These are phyloP conservation scores for Reinhardtius hippoglossoides DNA, from an alignment of 2,113 vertebrate genomes.

Conservation along the genomic window DNA sequence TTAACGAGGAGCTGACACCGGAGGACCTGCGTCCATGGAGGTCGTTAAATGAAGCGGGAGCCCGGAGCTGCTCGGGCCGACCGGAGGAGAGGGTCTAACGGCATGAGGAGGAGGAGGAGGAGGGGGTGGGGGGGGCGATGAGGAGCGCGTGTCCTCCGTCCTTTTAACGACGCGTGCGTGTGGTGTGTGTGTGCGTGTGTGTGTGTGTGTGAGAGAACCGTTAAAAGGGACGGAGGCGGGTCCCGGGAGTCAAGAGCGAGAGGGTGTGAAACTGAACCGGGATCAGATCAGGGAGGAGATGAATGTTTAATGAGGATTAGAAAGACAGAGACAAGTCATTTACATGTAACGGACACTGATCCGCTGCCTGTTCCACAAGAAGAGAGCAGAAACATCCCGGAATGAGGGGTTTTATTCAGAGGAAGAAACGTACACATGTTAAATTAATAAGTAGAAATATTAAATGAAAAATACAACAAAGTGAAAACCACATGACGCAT, in stretches of 20 bases:
- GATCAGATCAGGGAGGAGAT: constrained; percentile 28
- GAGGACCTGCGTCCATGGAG: constrained; percentile 24
- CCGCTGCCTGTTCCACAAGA: not conserved
- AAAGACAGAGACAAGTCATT: not conserved
- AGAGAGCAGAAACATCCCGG: too few relatives aligned
- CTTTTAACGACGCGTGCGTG: constrained; percentile 24
- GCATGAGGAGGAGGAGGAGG: constrained; percentile 65
- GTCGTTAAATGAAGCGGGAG: constrained; percentile 69
- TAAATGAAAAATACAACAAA: too few relatives aligned
- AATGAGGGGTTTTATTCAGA: too few relatives aligned
- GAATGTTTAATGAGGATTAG: constrained; percentile 43
- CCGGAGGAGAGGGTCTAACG: constrained; percentile 87
- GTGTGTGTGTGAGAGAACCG: not conserved
- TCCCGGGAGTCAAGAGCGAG: constrained; percentile 89
- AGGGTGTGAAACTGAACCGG: not conserved
- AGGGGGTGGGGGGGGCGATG: constrained; percentile 32
- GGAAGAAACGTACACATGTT: not conserved
- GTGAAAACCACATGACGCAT: too few relatives aligned
- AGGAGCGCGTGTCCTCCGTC: not conserved
- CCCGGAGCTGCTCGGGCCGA: constrained; percentile 82
- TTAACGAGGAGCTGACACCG: constrained; percentile 8
- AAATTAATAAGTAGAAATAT: too few relatives aligned
- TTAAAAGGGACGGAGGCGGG: constrained; percentile 87
- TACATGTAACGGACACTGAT: constrained; percentile 21
- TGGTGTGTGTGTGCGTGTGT: not conserved